phyloP scores from a whole-genome alignment of 1,140 invertebrate genomes.

The Babylonia areolata region DNA sequence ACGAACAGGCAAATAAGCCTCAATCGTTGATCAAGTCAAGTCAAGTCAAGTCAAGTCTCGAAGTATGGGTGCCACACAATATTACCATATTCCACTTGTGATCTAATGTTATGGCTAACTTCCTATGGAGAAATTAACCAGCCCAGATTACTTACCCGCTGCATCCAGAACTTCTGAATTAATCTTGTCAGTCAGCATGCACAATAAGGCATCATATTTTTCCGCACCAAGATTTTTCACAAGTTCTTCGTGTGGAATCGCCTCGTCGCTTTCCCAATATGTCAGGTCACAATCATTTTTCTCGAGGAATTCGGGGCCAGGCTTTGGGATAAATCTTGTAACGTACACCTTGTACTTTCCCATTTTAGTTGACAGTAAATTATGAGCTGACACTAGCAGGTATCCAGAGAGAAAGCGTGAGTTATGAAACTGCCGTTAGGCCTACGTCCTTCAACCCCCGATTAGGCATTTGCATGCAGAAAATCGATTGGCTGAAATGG shows the following conservation, averaged over 20 bases:
- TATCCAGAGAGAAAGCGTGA: neutral
- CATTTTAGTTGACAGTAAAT: neutral
- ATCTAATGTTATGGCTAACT: no score
- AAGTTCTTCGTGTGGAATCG: slow-evolving; percentile 84
- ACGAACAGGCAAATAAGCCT: no score
- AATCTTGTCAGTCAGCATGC: slow-evolving; percentile 90
- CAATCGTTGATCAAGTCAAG: no score
- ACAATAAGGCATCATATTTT: slow-evolving; percentile 87
- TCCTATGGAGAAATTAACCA: no score
- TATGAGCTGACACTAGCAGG: neutral
- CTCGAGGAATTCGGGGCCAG: slow-evolving; percentile 60
- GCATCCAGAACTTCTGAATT: slow-evolving; percentile 85
- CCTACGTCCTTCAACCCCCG: neutral
- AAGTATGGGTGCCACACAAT: no score
- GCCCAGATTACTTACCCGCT: slow-evolving; percentile 79
- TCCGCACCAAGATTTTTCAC: slow-evolving; percentile 80
- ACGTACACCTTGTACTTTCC: slow-evolving; percentile 61
- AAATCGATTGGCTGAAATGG: neutral
- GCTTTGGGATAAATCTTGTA: slow-evolving; percentile 68
- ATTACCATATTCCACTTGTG: no score
- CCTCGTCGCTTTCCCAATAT: slow-evolving; percentile 71
- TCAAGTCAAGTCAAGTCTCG: no score
- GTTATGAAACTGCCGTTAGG: neutral
- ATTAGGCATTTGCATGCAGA: neutral
- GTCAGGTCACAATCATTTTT: slow-evolving; percentile 57